These are phyloP conservation scores for Muricea muricata DNA, from an alignment of 92 coral and sea anemone species.

Conservation along the genomic window DNA sequence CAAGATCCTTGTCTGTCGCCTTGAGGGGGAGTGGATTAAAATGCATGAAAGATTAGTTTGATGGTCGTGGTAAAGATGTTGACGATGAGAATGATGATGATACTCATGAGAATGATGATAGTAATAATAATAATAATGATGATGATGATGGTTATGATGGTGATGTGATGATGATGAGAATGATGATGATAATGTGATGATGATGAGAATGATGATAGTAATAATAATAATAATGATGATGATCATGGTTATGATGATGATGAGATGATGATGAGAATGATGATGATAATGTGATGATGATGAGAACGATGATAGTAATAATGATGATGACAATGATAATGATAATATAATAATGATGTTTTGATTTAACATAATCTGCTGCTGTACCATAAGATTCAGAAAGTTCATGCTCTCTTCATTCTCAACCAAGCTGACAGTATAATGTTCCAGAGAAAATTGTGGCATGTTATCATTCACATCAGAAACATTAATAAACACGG, in stretches of 20 bases:
- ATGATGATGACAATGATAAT: not conserved
- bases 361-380: no score
- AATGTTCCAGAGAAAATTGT: constrained; percentile 80
- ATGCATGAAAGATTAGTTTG: no score
- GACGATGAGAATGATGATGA: no score
- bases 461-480: constrained; percentile 96
- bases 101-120: not conserved
- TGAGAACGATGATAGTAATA: not conserved
- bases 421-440: constrained; percentile 76
- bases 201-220: not conserved
- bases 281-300: no score
- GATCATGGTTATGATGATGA: no score
- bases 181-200: not conserved
- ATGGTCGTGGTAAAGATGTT: no score
- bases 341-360: no score
- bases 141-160: no score
- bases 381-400: constrained; percentile 72
- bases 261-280: not conserved
- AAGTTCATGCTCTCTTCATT: constrained; percentile 68
- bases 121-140: not conserved
- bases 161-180: no score
- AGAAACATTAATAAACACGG: constrained; percentile 77
- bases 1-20: constrained; percentile 90
- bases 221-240: no score
- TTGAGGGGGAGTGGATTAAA: no score